Base-by-base conservation (phyloP, 2,888 invertebrate species). In the Syrista parreyssii region DNA sequence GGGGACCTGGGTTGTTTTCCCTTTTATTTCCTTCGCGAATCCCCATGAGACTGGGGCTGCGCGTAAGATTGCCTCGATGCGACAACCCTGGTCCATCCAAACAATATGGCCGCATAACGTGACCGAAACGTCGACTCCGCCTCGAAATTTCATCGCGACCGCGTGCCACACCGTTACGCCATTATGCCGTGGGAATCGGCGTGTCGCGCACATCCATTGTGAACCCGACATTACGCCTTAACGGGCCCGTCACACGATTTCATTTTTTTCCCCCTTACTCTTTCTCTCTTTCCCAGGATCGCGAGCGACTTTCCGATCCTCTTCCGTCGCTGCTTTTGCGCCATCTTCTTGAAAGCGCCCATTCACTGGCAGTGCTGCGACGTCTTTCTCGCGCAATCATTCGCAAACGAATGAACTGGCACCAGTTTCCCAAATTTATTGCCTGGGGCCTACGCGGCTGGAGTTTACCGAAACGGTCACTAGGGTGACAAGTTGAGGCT, bases 201-300 rank as follows among this genome's bases (percentile, higher is more conserved):
- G 55, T 55, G 55, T 55, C 55, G 55, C 55, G 23, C 23, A 23
- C 23, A 23, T 1, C 55, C 9, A 55, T 23, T 55, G 55, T 55
- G 55, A 55, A 55, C 55, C 55, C 55, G 55, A 55, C 23, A 55
- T 55, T 55, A 55, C 55, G 55, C 55, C 55, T 23, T 55, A 71
- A 71, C 71, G 71, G 71, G 71, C 31, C 71, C 71, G 71, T 71
- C 71, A 33, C 71, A 71, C 71, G 55, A 55, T 55, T 55, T 55
- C 55, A 55, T 55, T 55, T 23, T 40, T 40, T 55, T 9, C 1
- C 55, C 55, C 23, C 9, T 55, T 1, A 23, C 40, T 55, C 40
- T 40, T 6, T 55, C 55, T 55, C 40, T 23, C 40, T 55, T 55
- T 55, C 55, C 55, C 23, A 55, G 55, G 55, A 55, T 55, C 23